phyloP scores from a whole-genome alignment of 2,113 vertebrate species.

The Tragelaphus imberbis region DNA sequence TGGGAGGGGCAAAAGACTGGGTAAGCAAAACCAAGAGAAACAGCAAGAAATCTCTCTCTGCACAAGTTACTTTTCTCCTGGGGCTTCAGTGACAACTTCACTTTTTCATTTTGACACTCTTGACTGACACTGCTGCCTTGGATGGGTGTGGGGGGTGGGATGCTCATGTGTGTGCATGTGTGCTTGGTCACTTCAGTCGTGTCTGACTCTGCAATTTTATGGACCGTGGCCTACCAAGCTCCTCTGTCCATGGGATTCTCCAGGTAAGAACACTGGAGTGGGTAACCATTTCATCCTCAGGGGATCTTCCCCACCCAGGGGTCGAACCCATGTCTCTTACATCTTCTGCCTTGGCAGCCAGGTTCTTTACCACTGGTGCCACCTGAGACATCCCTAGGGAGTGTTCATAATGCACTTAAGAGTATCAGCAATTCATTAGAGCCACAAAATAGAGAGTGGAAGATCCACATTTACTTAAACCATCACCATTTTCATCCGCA shows the following conservation, averaged over 20 bases:
- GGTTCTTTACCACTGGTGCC: not conserved
- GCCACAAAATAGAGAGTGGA: not conserved
- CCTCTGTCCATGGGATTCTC: not conserved
- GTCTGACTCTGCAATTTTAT: not conserved
- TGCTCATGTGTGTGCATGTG: not conserved
- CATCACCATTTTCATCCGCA: not conserved
- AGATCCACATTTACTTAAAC: not conserved
- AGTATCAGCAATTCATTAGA: not conserved
- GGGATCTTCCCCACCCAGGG: not conserved
- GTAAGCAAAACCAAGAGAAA: not conserved
- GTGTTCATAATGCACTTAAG: not conserved
- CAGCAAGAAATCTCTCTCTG: not conserved
- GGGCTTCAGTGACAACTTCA: not conserved
- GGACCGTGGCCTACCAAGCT: not conserved
- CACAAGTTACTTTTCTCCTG: not conserved
- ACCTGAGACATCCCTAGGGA: not conserved
- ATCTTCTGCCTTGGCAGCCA: not conserved
- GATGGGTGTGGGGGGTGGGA: no score
- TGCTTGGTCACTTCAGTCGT: not conserved
- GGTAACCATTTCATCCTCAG: not conserved
- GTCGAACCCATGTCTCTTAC: not conserved
- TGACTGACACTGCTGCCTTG: not conserved
- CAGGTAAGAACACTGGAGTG: not conserved
- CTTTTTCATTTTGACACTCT: not conserved
- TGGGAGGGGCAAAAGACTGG: not conserved